Evolutionary conservation across 2,797 vertebrate species (phyloP).

Genomic region (Lagodon rhomboides): DNA sequence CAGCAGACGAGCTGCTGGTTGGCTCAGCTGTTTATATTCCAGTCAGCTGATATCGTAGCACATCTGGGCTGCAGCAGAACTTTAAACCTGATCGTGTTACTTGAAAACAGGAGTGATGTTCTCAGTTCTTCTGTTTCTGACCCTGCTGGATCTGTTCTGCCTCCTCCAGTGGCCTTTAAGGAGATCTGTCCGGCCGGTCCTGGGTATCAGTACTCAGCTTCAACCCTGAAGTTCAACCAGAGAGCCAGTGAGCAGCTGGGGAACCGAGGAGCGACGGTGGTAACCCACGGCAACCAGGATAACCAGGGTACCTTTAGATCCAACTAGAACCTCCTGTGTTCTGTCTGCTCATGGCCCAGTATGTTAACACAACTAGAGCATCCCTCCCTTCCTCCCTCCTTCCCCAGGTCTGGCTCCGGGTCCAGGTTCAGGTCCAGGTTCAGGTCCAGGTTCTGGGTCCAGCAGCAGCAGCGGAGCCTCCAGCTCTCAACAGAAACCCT

Average conservation of each 20-base stretch:
- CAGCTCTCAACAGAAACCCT: constrained; percentile 39
- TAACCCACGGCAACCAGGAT: constrained; percentile 36
- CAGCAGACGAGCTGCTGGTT: no score
- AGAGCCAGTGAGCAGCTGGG: constrained; percentile 57
- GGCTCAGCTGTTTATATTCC: no score
- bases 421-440: constrained; percentile 18
- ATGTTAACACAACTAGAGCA: background rate
- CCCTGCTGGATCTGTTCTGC: no score
- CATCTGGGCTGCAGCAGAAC: background rate
- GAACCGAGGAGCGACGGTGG: constrained; percentile 49
- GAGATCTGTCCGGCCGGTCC: constrained; percentile 98
- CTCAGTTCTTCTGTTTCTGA: no score
- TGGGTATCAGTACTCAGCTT: constrained; percentile 94
- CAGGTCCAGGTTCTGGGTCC: constrained; percentile 48
- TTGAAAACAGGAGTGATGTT: background rate
- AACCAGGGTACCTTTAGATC: background rate
- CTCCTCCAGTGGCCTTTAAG: constrained; percentile 89
- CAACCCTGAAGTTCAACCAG: constrained; percentile 87
- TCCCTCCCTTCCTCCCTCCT: background rate
- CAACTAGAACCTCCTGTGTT: no score
- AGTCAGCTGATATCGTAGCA: background rate
- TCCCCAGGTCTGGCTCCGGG: no score
- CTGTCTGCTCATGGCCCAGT: background rate
- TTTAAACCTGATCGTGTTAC: no score
- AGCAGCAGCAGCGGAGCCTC: constrained; percentile 8